Percentiles rank a stretch among this genome's conserved stretches.
Conservation (phyloP, 2,888 invertebrate genomes). For the Eudemis profundana region DNA sequence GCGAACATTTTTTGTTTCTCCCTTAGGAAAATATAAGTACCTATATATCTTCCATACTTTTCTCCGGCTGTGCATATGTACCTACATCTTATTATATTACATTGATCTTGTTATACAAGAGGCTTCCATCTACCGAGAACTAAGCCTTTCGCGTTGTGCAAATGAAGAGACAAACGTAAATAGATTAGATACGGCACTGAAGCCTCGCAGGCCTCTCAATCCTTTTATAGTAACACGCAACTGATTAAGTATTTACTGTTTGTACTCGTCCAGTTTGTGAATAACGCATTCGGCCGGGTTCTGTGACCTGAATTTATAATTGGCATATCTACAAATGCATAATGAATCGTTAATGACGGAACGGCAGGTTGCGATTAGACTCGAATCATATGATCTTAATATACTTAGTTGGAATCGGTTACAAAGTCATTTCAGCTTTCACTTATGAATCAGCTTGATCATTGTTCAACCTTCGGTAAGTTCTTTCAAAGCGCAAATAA, state of each 20-base stretch:
- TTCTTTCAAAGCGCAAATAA: too few species aligned
- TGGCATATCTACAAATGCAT: slow-evolving; percentile 8
- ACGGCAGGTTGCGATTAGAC: not conserved
- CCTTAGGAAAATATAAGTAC: too few species aligned
- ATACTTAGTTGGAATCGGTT: not conserved
- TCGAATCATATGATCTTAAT: slow-evolving; percentile 12
- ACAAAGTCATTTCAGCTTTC: slow-evolving; percentile 13
- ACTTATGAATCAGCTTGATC: too few species aligned
- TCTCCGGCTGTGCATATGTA: not conserved
- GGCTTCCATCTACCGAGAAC: slow-evolving; percentile 32
- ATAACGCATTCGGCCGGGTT: slow-evolving; percentile 7
- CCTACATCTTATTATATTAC: slow-evolving; percentile 6
- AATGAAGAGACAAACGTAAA: slow-evolving; percentile 34
- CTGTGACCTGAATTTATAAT: slow-evolving; percentile 11
- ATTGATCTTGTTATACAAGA: slow-evolving; percentile 35
- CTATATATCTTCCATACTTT: too few species aligned
- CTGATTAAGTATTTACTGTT: not conserved
- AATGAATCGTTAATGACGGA: slow-evolving; percentile 16
- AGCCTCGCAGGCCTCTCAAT: slow-evolving; percentile 66
- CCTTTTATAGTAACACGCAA: slow-evolving; percentile 58
- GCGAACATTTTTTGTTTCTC: too few species aligned
- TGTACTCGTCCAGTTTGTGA: slow-evolving; percentile 4
- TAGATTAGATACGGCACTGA: slow-evolving; percentile 55
- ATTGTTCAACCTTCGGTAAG: too few species aligned
- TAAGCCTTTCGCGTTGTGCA: slow-evolving; percentile 36